Conservation (phyloP, 2,888 invertebrate species). For the Lochmaea capreae region DNA sequence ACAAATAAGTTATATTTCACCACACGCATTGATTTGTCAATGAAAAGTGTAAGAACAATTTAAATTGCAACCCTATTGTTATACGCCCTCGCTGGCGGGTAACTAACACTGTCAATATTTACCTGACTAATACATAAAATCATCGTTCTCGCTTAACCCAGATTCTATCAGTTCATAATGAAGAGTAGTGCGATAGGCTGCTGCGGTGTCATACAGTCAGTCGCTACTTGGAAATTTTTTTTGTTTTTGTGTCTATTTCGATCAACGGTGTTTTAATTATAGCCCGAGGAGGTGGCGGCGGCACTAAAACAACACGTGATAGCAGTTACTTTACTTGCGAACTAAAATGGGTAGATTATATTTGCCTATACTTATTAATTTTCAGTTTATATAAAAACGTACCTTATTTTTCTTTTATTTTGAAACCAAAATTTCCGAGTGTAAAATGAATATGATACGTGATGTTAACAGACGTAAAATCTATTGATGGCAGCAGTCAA, state of each 20-base stretch:
- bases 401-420: background rate
- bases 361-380: background rate
- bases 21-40: background rate
- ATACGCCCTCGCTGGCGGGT: constrained; percentile 18
- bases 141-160: constrained; percentile 32
- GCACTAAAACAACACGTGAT: constrained; percentile 31
- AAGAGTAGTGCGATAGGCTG: constrained; percentile 15
- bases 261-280: constrained; percentile 45
- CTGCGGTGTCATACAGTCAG: constrained; percentile 35
- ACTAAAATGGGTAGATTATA: background rate
- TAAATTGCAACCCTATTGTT: background rate
- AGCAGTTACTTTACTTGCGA: constrained; percentile 13
- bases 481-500: too few relatives aligned
- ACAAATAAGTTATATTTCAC: background rate
- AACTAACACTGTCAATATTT: constrained; percentile 32
- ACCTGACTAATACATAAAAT: constrained; percentile 29
- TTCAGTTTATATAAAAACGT: background rate
- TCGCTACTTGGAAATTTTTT: constrained; percentile 30
- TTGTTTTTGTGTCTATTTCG: constrained; percentile 38
- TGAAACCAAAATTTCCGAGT: background rate
- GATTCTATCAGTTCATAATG: constrained; percentile 34
- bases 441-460: too few relatives aligned
- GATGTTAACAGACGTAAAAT: too few relatives aligned
- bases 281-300: constrained; percentile 32
- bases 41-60: background rate